A percentile compares a stretch with the other conserved stretches of the same genome.
Conservation (phyloP, 2,113 vertebrate genomes). For the Alligator sinensis region DNA sequence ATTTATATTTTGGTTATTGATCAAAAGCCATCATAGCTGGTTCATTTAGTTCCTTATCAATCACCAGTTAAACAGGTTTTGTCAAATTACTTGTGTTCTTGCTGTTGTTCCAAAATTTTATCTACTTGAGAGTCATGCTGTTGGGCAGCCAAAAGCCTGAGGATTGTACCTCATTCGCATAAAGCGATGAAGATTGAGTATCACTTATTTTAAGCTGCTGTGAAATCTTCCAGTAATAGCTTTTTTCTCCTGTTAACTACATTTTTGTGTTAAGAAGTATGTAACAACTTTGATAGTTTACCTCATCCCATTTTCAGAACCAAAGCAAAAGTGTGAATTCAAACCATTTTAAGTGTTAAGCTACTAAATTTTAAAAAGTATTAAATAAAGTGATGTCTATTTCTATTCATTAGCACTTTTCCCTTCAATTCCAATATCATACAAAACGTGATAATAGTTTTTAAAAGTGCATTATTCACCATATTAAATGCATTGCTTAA, state of each 20-base stretch:
- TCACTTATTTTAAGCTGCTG: background rate
- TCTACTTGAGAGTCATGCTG: background rate
- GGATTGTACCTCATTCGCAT: background rate
- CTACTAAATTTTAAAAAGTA: no score
- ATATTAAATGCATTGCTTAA: background rate
- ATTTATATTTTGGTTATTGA: background rate
- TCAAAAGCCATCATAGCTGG: background rate
- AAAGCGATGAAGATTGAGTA: background rate
- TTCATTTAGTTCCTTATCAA: background rate
- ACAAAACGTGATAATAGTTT: no score
- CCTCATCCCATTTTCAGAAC: background rate
- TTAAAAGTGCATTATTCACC: background rate
- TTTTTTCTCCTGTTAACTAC: background rate
- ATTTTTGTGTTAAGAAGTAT: background rate
- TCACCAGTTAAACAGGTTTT: background rate
- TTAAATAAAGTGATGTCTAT: no score
- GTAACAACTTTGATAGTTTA: background rate
- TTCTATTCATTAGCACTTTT: background rate
- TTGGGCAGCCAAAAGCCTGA: background rate
- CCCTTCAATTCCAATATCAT: background rate
- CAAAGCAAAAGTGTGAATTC: background rate
- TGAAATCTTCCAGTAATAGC: background rate
- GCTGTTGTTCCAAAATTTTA: background rate
- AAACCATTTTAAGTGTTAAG: no score
- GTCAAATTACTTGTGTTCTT: background rate